Evolutionary conservation across 2,797 vertebrate genomes (phyloP).

Genomic region (Artibeus jamaicensis): DNA sequence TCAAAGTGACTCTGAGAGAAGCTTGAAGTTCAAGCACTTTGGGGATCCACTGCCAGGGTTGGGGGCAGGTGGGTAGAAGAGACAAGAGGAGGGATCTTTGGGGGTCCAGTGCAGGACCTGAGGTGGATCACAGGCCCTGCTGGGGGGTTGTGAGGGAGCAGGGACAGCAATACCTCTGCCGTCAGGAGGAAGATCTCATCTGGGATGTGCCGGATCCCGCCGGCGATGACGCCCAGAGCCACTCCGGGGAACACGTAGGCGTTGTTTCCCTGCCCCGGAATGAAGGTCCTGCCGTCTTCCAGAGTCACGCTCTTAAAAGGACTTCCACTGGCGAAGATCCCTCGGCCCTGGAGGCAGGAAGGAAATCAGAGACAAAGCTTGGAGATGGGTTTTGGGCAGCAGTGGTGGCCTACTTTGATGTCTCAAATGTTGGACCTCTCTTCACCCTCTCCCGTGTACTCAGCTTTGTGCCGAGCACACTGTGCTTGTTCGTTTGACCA

Average conservation of each 20-base stretch:
- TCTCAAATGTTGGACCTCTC: background rate
- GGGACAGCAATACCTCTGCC: slow-evolving; percentile 88
- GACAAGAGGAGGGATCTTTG: background rate
- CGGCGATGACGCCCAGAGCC: slow-evolving; percentile 93
- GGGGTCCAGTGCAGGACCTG: background rate
- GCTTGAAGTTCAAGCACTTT: background rate
- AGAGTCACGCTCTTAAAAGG: slow-evolving; percentile 94
- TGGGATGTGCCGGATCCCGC: slow-evolving; percentile 93
- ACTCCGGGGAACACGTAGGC: slow-evolving; percentile 98
- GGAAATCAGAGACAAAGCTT: background rate
- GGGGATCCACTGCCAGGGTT: background rate
- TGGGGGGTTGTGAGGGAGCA: background rate
- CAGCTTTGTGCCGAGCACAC: background rate
- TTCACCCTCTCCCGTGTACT: background rate
- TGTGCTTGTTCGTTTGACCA: background rate
- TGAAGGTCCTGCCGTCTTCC: slow-evolving; percentile 91
- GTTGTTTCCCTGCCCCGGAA: slow-evolving; percentile 97
- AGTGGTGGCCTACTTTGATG: background rate
- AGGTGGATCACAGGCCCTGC: background rate
- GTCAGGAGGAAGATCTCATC: slow-evolving; percentile 97
- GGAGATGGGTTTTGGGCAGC: background rate
- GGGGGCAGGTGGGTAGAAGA: background rate
- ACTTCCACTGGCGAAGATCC: slow-evolving; percentile 97
- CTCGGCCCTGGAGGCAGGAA: slow-evolving; percentile 88
- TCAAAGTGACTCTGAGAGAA: background rate